These are phyloP conservation scores for Drosophila ambigua DNA, from an alignment of 1,140 invertebrate species.

Conservation along the genomic window DNA sequence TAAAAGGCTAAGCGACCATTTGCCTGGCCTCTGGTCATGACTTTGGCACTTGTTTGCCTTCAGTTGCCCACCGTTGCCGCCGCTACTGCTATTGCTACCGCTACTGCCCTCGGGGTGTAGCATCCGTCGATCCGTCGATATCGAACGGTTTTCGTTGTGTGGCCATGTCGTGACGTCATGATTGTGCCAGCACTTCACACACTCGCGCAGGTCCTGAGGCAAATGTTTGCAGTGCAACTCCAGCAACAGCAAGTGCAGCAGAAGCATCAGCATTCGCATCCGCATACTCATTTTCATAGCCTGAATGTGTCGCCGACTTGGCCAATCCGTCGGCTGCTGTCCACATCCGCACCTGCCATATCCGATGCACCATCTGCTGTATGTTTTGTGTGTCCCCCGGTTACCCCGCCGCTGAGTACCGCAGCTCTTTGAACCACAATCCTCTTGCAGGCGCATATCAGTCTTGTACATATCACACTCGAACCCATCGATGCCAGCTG, in stretches of 20 bases:
- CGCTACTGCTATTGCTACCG: no score
- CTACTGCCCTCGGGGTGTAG: slow-evolving; percentile 13
- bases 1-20: slow-evolving; percentile 12
- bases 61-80: slow-evolving; percentile 38
- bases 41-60: slow-evolving; percentile 61
- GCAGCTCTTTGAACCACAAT: slow-evolving; percentile 20
- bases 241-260: slow-evolving; percentile 42
- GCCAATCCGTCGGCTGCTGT: slow-evolving; percentile 45
- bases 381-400: slow-evolving; percentile 44
- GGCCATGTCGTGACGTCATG: slow-evolving; percentile 47
- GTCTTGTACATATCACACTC: slow-evolving; percentile 81
- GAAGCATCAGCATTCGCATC: slow-evolving; percentile 2
- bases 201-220: slow-evolving; percentile 63
- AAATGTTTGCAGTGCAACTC: slow-evolving; percentile 61
- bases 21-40: slow-evolving; percentile 63
- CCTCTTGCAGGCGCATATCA: slow-evolving; percentile 80
- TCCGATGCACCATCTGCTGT: slow-evolving; percentile 39
- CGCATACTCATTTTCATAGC: slow-evolving; percentile 43
- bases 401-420: slow-evolving; percentile 8
- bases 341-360: slow-evolving; percentile 19
- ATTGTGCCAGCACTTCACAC: slow-evolving; percentile 74
- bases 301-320: slow-evolving; percentile 29
- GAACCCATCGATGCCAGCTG: slow-evolving; percentile 66
- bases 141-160: slow-evolving; percentile 38
- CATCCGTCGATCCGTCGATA: slow-evolving; percentile 19